Base-by-base conservation (phyloP, 2,888 invertebrate species). In the Cephus nigrinus region DNA sequence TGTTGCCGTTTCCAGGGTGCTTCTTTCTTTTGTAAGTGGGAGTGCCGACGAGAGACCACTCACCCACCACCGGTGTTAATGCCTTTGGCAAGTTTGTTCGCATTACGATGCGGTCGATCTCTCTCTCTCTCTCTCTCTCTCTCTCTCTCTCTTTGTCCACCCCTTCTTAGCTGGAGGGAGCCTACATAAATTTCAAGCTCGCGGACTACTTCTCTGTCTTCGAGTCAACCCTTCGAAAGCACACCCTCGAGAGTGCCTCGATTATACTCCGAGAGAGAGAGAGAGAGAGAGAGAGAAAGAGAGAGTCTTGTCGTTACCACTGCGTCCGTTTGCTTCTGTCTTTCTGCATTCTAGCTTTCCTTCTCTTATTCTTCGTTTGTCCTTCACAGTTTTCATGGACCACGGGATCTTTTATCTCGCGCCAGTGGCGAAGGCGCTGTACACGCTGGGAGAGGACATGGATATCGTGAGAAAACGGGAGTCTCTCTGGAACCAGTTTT, bases 41-140 rank as follows among this genome's bases (percentile, higher is more conserved):
- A 82, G 81, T 80, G 75, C 73, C 79, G 75, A 78, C 79, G 72
- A 80, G 78, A 73, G 71, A 78, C 78, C 80, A 79, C 82, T 86
- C 85, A 83, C 81, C 84, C 83, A 84, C 84, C 85, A 84, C 79
- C 81, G 81, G 83, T 84, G 84, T 87, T 87, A 85, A 88, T 86
- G 85, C 87, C 86, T 86, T 84, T 81, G 83, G 84, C 87, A 84
- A 86, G 85, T 86, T 86, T 86, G 84, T 86, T 85, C 85, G 84
- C 80, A 78, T 84, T 84, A 86, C 82, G 81, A 82, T 83, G 81
- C 81, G 74, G 80, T 71, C 83, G 82, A 84, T 83, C 80, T 80
- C 79, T 81, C 81, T 79, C 75, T 72, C 80, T 76, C 82, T 79
- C 75, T 72, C 80, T 76, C 81, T 76, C 82, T 79, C 75, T 73